Evolutionary conservation across 23 tunicate genomes (phyloP), one percentile per base, ranked within the genome.

Genomic region (Clavelina lepadiformis): DNA sequence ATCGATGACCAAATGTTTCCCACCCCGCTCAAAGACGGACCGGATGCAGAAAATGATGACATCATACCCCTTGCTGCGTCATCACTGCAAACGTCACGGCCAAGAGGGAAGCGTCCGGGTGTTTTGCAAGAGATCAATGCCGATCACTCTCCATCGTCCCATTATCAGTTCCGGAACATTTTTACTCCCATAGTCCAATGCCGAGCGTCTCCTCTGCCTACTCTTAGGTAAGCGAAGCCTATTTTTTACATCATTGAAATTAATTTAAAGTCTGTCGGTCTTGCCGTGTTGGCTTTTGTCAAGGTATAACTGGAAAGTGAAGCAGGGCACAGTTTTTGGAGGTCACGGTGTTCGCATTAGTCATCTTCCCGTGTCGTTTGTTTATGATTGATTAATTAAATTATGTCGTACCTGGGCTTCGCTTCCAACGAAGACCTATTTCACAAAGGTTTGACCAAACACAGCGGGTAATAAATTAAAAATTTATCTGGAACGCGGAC

Each of bases 1-100:
- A 76, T 65, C 56, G 73, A 65, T 56, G 66, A 38, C 22, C 73
- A 76, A 56, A 76, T 76, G 82, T 76, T 76, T 56, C 82, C 82
- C 44, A 76, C 82, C 3, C 82, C 82, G 35, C 46, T 22, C 7
- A 76, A 76, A 28, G 82, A 76, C 41, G 65, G 80, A 28, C 58
- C 78, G 19, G 82, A 76, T 46, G 41, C 71, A 45, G 82, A 76
- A 61, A 76, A 76, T 45, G 56, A 65, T 38, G 65, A 51, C 65
- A 32, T 38, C 32, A 25, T 41, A 1, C 26, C 30, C 25, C 22
- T 33, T 3, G 4, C 35, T 7, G 8, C 65, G 8, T 7, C 50
- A 7, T 18, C 50, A 5, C 13, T 41, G 49, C 2, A 62, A 6
- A 49, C 65, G 61, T 74, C 80, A 28, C 27, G 44, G 2, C 50